Conservation (phyloP, 2,888 invertebrate genomes). For the Norana najaformis region DNA sequence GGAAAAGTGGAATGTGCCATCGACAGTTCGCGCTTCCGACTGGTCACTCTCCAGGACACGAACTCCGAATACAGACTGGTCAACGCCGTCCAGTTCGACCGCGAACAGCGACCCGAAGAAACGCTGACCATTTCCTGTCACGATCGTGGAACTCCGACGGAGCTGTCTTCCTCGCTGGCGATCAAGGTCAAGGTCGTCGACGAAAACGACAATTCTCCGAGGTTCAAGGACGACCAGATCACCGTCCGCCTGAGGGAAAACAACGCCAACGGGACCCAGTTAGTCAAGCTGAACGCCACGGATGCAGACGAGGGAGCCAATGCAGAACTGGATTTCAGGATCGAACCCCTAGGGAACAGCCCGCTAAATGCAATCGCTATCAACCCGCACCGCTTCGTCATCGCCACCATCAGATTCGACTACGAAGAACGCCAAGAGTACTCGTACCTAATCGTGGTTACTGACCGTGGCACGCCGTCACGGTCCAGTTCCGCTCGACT, state of each 20-base stretch:
- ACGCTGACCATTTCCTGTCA: slow-evolving; percentile 32
- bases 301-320: slow-evolving; percentile 62
- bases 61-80: slow-evolving; percentile 56
- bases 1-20: slow-evolving; percentile 25
- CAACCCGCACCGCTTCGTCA: slow-evolving; percentile 75
- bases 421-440: slow-evolving; percentile 65
- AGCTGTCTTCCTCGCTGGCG: slow-evolving; percentile 34
- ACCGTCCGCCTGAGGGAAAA: slow-evolving; percentile 37
- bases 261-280: slow-evolving; percentile 30
- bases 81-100: slow-evolving; percentile 35
- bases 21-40: slow-evolving; percentile 26
- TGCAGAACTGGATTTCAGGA: slow-evolving; percentile 60
- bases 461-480: slow-evolving; percentile 79
- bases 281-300: slow-evolving; percentile 47
- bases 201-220: slow-evolving; percentile 42
- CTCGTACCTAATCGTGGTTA: slow-evolving; percentile 79
- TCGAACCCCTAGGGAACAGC: slow-evolving; percentile 66
- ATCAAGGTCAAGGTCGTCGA: slow-evolving; percentile 40
- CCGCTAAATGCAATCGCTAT: slow-evolving; percentile 77
- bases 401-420: slow-evolving; percentile 47
- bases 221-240: slow-evolving; percentile 28
- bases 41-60: slow-evolving; percentile 56
- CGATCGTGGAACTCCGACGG: slow-evolving; percentile 32
- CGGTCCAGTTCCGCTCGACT: slow-evolving; percentile 68
- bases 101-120: slow-evolving; percentile 28